phyloP scores from a whole-genome alignment of 2,113 vertebrate genomes.

The Poeciliopsis prolifica region DNA sequence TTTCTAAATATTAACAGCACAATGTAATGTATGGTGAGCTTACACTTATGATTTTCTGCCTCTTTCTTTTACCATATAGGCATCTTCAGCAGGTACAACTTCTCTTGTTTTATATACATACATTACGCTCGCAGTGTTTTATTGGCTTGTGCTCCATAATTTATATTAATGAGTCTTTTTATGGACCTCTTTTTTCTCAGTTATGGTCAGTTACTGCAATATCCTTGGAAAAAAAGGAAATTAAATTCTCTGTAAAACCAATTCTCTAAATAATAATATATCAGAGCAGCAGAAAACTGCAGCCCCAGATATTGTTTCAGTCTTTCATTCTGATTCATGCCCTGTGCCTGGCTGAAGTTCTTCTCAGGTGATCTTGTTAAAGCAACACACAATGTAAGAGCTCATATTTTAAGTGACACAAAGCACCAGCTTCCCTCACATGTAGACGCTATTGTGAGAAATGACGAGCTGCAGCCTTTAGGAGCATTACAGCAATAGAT shows the following conservation, averaged over 20 bases:
- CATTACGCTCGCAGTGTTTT: background rate
- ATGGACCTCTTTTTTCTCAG: background rate
- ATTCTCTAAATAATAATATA: background rate
- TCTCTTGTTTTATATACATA: background rate
- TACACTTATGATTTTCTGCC: background rate
- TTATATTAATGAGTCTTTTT: background rate
- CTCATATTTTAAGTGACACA: background rate
- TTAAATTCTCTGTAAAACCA: conserved; percentile 3
- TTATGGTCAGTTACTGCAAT: background rate
- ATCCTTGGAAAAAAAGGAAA: background rate
- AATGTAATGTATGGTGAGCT: background rate
- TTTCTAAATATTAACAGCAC: background rate
- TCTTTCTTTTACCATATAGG: background rate
- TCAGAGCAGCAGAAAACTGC: background rate
- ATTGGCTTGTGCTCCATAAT: background rate
- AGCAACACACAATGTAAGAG: background rate
- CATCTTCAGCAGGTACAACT: background rate
- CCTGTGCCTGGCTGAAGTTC: background rate
- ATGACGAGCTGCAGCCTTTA: conserved; percentile 3
- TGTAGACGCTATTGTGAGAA: conserved; percentile 1
- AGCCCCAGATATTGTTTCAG: background rate
- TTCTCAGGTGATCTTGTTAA: conserved; percentile 13
- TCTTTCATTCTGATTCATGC: background rate
- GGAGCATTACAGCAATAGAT: conserved; percentile 6
- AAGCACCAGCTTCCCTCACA: background rate